phyloP scores from a whole-genome alignment of 2,888 invertebrate genomes.

The Synanthedon myopaeformis region DNA sequence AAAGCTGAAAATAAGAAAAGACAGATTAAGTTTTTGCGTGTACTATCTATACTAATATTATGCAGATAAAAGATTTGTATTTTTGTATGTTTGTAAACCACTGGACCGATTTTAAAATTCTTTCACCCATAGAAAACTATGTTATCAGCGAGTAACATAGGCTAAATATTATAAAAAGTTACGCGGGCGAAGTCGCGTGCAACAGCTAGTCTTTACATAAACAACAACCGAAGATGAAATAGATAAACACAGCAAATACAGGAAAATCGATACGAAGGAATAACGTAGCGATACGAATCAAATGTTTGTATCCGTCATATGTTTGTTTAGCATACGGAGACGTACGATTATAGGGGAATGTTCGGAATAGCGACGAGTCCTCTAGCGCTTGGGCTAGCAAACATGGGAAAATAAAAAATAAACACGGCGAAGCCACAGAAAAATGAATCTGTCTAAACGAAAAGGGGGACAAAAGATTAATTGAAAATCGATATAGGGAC shows the following conservation, averaged over 20 bases:
- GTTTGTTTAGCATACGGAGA: conserved; percentile 46
- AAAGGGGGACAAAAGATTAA: conserved; percentile 62
- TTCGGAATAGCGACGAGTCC: not conserved
- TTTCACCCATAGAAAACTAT: too few relatives aligned
- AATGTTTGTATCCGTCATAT: conserved; percentile 42
- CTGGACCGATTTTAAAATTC: too few relatives aligned
- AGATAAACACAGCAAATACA: conserved; percentile 5
- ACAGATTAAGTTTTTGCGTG: too few relatives aligned
- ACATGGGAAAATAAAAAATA: conserved; percentile 8
- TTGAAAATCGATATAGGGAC: conserved; percentile 59
- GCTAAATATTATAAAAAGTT: too few relatives aligned
- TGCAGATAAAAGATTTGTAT: too few relatives aligned
- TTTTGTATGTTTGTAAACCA: too few relatives aligned
- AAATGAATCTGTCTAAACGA: conserved; percentile 48
- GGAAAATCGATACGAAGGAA: conserved; percentile 19
- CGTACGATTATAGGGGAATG: conserved; percentile 1
- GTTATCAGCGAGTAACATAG: too few relatives aligned
- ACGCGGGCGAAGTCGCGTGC: too few relatives aligned
- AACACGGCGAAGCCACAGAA: conserved; percentile 16
- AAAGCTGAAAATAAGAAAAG: too few relatives aligned
- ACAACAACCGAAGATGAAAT: too few relatives aligned
- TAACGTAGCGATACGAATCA: conserved; percentile 41
- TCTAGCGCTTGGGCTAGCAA: not conserved
- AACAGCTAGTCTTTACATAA: too few relatives aligned
- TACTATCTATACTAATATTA: too few relatives aligned